These are phyloP conservation scores for Anabas testudineus DNA, from an alignment of 2,797 vertebrate genomes.

Conservation along the genomic window DNA sequence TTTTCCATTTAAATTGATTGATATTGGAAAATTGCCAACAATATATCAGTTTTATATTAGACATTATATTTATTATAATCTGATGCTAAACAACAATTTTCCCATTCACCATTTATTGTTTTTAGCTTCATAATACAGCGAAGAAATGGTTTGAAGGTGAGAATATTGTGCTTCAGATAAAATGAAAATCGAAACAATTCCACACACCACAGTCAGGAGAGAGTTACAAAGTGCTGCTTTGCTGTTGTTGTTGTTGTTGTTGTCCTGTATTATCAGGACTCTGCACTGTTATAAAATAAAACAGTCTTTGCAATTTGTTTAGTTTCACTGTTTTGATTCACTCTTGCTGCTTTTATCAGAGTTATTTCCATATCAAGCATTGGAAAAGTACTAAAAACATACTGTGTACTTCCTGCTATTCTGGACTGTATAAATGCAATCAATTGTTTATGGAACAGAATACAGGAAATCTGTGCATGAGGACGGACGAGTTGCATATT, in stretches of 20 bases:
- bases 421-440: constrained; percentile 38
- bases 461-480: background rate
- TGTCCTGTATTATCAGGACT: too few species aligned
- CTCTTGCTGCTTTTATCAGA: too few species aligned
- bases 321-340: too few species aligned
- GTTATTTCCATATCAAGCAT: too few species aligned
- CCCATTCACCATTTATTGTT: background rate
- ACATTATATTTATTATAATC: background rate
- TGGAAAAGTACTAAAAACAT: too few species aligned
- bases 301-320: too few species aligned
- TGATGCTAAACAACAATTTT: background rate
- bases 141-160: background rate
- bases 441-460: constrained; percentile 9
- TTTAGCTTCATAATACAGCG: too few species aligned
- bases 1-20: background rate
- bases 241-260: too few species aligned
- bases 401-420: background rate
- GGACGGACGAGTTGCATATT: constrained; percentile 7
- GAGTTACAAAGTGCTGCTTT: background rate
- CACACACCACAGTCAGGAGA: too few species aligned
- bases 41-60: background rate
- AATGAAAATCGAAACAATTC: too few species aligned
- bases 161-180: too few species aligned
- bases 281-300: too few species aligned
- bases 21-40: background rate